Base-by-base conservation (phyloP, 1,140 invertebrate genomes). In the Popillia japonica region DNA sequence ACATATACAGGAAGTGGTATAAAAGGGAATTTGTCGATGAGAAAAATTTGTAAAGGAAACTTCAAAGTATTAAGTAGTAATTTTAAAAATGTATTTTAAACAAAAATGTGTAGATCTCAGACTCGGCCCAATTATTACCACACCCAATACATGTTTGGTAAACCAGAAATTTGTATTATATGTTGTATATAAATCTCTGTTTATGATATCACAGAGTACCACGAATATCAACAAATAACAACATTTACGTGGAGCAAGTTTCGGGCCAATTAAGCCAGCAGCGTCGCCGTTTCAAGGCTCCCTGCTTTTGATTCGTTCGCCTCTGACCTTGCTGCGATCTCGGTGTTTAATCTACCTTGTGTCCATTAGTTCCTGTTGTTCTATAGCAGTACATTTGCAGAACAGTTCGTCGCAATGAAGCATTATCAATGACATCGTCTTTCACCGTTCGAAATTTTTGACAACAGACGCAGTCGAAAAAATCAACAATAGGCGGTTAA, bases 251-350 rank as follows among this genome's bases (percentile, higher is more conserved):
- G 20, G 61, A 68, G 61, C 61, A 68, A 68, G 61, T 68, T 68
- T 68, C 61, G 22, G 61, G 61, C 17, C 61, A 68, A 68, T 68
- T 68, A 68, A 68, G 27, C 61, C 27, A 22, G 61, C 20, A 17
- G 22, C 61, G 61, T 68, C 61, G 61, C 61, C 22, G 61, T 68
- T 68, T 68, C 61, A 68, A 68, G 61, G 61, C 61, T 68, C 61
- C 61, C 22, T 22, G 61, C 61, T 68, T 68, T 68, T 64, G 61
- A 64, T 64, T 68, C 61, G 61, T 68, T 68, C 61, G 61, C 61
- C 61, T 68, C 27, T 68, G 61, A 68, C 61, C 61, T 68, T 68
- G 61, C 22, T 68, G 61, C 27, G 61, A 11, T 68, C 61, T 22
- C 17, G 61, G 61, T 68, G 22, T 68, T 68, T 17, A n/a, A 17